Base-by-base conservation (phyloP, 2,888 invertebrate species). In the Scaptomyza parva region DNA sequence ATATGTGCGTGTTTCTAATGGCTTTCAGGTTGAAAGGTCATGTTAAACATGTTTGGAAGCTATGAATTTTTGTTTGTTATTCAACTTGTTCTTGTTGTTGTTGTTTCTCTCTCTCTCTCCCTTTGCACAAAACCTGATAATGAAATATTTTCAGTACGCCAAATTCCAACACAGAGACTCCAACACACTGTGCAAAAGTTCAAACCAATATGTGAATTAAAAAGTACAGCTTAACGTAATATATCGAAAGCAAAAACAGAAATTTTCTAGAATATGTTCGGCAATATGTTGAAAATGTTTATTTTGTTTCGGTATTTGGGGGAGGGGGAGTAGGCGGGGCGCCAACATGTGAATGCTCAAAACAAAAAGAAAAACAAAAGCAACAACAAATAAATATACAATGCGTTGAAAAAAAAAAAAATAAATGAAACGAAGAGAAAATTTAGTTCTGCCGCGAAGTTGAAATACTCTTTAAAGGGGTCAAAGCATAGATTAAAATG, bases 1-100 rank as follows among this genome's bases (percentile, higher is more conserved):
- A 73, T 55, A 63, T 63, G 69, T 63, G 73, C 55, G 72, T 72
- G 73, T 68, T 72, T 72, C 51, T 55, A 73, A 73, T 73, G 55
- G 73, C 69, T 73, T 57, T 73, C 63, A 47, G 20, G 63, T 60
- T 53, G 47, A 58, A 55, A 63, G 68, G 55, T 63, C 59, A 50
- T 72, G 63, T 63, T 55, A 41, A 37, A 65, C 54, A 61, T 41
- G 48, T 53, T 66, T 28, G 14, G 14, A n/a, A 14, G 37, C 67
- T 28, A 44, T 53, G 47, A 54, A 59, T 33, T 60, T 59, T 35
- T 51, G n/a, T n/a, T n/a, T n/a, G n/a, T n/a, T n/a, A n/a, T n/a
- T n/a, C n/a, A n/a, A n/a, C n/a, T n/a, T n/a, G 22, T 35, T 47
- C 41, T 51, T 57, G 43, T 26, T 61, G 43, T 17, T 11, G 1